Conservation (phyloP, 1,140 invertebrate species). For the Arctopsyche grandis region DNA sequence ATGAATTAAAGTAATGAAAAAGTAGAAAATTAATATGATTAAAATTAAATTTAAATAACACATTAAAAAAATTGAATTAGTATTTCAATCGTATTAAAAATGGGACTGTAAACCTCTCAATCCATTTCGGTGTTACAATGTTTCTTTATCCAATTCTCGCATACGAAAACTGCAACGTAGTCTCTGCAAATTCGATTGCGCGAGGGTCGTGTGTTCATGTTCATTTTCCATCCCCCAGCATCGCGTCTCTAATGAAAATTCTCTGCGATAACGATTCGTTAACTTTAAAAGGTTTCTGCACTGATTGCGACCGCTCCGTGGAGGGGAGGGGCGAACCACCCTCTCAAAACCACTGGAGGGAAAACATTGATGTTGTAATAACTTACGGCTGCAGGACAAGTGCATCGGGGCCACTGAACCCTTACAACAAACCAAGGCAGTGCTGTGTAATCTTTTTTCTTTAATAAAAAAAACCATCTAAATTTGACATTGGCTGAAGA, state of each 20-base stretch:
- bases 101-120: too few species aligned
- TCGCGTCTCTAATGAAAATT: constrained; percentile 54
- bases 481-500: too few species aligned
- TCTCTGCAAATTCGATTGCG: not conserved
- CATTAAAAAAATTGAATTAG: too few species aligned
- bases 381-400: constrained; percentile 28
- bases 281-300: constrained; percentile 55
- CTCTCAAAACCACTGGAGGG: constrained; percentile 25
- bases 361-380: constrained; percentile 35
- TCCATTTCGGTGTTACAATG: too few species aligned
- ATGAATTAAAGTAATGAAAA: too few species aligned
- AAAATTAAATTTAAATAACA: too few species aligned
- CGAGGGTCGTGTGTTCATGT: not conserved
- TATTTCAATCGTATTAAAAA: too few species aligned
- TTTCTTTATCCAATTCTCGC: constrained; percentile 8
- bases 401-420: constrained; percentile 15
- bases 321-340: not conserved
- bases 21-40: too few species aligned
- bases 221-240: constrained; percentile 24
- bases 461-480: too few species aligned
- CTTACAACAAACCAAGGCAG: not conserved
- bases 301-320: constrained; percentile 47
- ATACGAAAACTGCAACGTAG: constrained; percentile 22
- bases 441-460: too few species aligned
- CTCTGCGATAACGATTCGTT: constrained; percentile 55